Evolutionary conservation across 2,888 invertebrate species (phyloP), one percentile per base, ranked within the genome.

Genomic region (Lasioglossum villosulum): DNA sequence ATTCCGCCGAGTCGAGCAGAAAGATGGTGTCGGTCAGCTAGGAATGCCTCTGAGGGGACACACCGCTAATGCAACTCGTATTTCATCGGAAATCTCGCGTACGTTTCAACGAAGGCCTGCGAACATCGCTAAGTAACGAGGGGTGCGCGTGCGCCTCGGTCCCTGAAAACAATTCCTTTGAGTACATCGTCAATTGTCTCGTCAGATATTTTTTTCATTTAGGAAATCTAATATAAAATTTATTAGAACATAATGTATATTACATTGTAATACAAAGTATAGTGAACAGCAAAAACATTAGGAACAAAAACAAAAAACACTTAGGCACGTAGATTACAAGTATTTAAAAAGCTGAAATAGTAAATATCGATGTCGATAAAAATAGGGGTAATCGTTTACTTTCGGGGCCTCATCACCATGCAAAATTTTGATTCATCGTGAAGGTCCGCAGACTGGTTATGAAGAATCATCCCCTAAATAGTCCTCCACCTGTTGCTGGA

Each of bases 51-150:
- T n/a, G 56, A 39, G 34, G 56, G 59, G 30, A n/a, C 52, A 56
- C 81, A 30, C 34, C 59, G 81, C 66, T 81, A 76, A 77, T 80
- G 75, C 71, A 30, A 0, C 83, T 68, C 75, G 83, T 83, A 83
- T 82, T 73, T 81, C 83, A 73, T 81, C 39, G 63, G 27, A 73
- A 83, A 81, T 66, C 72, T 76, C n/a, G 34, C 66, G 56, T 66
- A 56, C 45, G 56, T 59, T 77, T 39, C 73, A 66, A 48, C 72
- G 34, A 27, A 27, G 19, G 8, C 30, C 27, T 19, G 37, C 14
- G 37, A 37, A 16, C 66, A 76, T 59, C 45, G 70, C 10, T 45
- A 37, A 42, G 23, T 6, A 48, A 72, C 48, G 4, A 6, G 23
- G 34, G 30, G 5, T 37, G 63, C 74, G 34, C 52, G 5, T 37